phyloP scores from a whole-genome alignment of 1,140 invertebrate species.

The Chionoecetes opilio region DNA sequence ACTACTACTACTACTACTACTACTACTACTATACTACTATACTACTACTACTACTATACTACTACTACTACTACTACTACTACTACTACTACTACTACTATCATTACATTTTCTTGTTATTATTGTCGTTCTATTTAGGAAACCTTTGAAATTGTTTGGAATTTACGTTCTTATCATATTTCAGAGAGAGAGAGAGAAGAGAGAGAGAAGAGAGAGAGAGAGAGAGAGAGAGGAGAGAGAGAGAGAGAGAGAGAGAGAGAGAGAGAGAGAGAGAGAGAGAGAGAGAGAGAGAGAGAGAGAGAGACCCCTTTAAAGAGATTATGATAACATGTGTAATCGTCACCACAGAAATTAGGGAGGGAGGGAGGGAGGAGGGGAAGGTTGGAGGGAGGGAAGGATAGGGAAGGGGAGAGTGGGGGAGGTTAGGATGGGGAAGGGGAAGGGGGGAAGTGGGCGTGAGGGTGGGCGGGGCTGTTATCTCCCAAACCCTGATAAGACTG shows the following conservation, averaged over 20 bases:
- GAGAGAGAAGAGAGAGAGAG: too few relatives aligned
- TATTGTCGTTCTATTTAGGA: too few relatives aligned
- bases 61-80: too few relatives aligned
- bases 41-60: too few relatives aligned
- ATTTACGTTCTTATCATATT: too few relatives aligned
- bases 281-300: not conserved
- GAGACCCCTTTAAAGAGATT: not conserved
- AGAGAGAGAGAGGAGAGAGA: not conserved
- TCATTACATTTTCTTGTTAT: too few relatives aligned
- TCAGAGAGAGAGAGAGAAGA: too few relatives aligned
- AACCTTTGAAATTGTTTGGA: too few relatives aligned
- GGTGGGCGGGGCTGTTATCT: not conserved
- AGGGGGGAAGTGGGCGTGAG: not conserved
- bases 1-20: too few relatives aligned
- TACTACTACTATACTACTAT: too few relatives aligned
- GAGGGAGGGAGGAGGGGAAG: not conserved
- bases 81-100: too few relatives aligned
- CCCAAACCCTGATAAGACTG: not conserved
- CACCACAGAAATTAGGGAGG: not conserved
- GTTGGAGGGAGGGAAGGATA: not conserved
- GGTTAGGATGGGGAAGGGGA: not conserved
- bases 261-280: not conserved
- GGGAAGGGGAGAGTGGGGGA: not conserved
- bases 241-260: not conserved
- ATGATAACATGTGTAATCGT: not conserved